Evolutionary conservation across 2,797 vertebrate genomes (phyloP).

Genomic region (Eospalax fontanierii): DNA sequence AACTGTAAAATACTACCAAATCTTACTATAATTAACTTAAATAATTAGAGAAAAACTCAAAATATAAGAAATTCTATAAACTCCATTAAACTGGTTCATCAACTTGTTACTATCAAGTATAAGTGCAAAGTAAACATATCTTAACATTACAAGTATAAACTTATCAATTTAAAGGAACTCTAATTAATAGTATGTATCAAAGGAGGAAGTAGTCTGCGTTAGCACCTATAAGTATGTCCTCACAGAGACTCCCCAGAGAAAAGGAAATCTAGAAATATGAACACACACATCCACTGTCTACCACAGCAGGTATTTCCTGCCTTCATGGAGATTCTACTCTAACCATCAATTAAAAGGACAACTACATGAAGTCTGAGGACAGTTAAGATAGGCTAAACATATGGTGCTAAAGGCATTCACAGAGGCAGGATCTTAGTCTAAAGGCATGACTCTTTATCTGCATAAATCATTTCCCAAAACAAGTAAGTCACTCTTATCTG

Average conservation of each 20-base stretch:
- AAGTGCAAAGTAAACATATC: slow-evolving; percentile 42
- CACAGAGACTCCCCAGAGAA: background rate
- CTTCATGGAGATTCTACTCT: background rate
- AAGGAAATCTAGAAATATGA: background rate
- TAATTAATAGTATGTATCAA: background rate
- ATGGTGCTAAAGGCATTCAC: background rate
- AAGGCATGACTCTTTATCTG: background rate
- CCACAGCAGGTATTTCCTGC: background rate
- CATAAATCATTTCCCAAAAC: background rate
- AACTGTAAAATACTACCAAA: background rate
- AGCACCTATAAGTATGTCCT: background rate
- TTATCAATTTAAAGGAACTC: background rate
- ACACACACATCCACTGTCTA: background rate
- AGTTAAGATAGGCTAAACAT: background rate
- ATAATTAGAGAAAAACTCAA: slow-evolving; percentile 51
- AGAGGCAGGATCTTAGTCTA: background rate
- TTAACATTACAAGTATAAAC: background rate
- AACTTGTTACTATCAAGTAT: background rate
- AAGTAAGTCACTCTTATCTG: slow-evolving; percentile 16
- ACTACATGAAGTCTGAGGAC: background rate
- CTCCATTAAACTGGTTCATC: slow-evolving; percentile 57
- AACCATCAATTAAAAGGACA: background rate
- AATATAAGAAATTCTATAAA: slow-evolving; percentile 5
- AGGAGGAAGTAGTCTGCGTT: background rate
- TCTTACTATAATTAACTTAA: slow-evolving; percentile 44